A percentile compares a stretch with the other conserved stretches of the same genome.
phyloP scores from a whole-genome alignment of 64 coral and sea anemone genomes.

The Actinia tenebrosa region DNA sequence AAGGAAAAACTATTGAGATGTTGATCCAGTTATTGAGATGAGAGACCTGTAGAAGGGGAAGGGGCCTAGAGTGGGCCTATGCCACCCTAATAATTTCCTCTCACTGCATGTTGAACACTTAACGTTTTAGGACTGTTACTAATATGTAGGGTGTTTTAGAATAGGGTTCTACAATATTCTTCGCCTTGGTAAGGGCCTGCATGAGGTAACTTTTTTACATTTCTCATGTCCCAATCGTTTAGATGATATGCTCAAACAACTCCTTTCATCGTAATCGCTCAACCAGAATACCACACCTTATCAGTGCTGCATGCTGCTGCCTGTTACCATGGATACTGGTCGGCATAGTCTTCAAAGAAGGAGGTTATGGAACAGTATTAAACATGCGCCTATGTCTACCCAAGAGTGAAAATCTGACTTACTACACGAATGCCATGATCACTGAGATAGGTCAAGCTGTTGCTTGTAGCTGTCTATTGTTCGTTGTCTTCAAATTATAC shows the following conservation, averaged over 20 bases:
- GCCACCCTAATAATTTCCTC: too few species aligned
- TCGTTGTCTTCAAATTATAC: conserved; percentile 68
- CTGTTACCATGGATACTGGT: conserved; percentile 61
- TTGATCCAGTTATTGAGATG: too few species aligned
- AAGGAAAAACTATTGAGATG: too few species aligned
- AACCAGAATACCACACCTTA: conserved; percentile 7
- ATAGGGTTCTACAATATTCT: too few species aligned
- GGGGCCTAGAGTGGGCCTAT: too few species aligned
- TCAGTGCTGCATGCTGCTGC: conserved; percentile 47
- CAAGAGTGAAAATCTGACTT: background rate
- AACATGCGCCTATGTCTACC: conserved; percentile 47
- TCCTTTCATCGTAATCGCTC: background rate
- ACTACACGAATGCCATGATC: conserved; percentile 41
- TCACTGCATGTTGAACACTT: too few species aligned
- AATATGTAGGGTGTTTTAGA: too few species aligned
- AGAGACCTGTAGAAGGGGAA: too few species aligned
- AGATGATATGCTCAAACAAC: conserved; percentile 56
- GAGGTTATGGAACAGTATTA: background rate
- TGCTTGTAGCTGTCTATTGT: conserved; percentile 59
- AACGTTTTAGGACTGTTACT: too few species aligned
- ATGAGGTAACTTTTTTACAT: background rate
- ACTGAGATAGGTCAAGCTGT: conserved; percentile 37
- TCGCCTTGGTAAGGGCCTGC: too few species aligned
- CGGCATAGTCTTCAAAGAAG: conserved; percentile 38
- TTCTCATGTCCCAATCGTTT: background rate